Evolutionary conservation across 2,888 invertebrate genomes (phyloP).

Genomic region (Camponotus fellah): DNA sequence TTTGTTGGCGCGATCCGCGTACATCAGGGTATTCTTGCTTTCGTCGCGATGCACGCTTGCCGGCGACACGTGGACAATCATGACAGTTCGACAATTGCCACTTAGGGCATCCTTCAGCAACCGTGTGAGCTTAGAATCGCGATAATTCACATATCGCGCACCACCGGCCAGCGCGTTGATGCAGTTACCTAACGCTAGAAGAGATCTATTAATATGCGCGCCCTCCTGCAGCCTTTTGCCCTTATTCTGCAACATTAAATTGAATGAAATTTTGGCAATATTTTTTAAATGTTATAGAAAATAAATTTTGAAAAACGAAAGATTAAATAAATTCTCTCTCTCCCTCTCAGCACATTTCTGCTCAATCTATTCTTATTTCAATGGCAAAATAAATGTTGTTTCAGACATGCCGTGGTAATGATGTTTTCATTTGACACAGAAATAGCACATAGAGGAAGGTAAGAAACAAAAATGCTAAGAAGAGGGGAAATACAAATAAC

Average conservation of each 20-base stretch:
- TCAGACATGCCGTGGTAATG: neutral
- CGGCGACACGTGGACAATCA: constrained; percentile 98
- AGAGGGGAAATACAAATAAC: too few species aligned
- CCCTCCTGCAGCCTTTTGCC: constrained; percentile 96
- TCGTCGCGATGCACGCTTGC: constrained; percentile 94
- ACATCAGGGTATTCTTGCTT: constrained; percentile 96
- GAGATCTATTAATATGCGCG: constrained; percentile 97
- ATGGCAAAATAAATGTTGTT: too few species aligned
- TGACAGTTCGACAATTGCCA: constrained; percentile 97
- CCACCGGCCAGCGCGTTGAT: constrained; percentile 97
- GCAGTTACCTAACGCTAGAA: constrained; percentile 97
- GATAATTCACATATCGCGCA: constrained; percentile 96
- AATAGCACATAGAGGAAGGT: too few species aligned
- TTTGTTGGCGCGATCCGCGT: constrained; percentile 97
- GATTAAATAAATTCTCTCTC: too few species aligned
- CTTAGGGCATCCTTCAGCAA: constrained; percentile 94
- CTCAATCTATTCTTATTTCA: too few species aligned
- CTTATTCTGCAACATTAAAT: constrained; percentile 88
- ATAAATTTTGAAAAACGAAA: too few species aligned
- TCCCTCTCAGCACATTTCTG: too few species aligned
- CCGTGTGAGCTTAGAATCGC: constrained; percentile 97
- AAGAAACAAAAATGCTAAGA: too few species aligned
- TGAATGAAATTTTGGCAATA: neutral
- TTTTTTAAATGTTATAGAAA: too few species aligned
- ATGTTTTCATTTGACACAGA: neutral